Percentiles rank a stretch among this genome's conserved stretches.
phyloP scores from a whole-genome alignment of 2,797 vertebrate species.

The Platyrinchus mystaceus region DNA sequence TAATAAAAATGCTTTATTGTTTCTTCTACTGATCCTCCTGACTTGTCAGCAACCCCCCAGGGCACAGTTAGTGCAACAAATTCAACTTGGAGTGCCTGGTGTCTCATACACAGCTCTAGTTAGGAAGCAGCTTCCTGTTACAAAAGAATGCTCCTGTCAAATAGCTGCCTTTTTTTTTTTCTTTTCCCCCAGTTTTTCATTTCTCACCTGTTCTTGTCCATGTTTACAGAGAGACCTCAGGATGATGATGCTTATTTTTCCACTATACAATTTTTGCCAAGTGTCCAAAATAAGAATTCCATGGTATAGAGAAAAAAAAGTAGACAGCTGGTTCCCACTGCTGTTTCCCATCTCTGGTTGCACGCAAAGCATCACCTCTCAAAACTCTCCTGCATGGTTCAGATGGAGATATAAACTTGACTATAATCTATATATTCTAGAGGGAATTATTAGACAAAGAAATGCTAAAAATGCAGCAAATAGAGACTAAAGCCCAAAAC shows the following conservation, averaged over 20 bases:
- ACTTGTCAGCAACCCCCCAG: constrained; percentile 37
- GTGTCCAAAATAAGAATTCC: background rate
- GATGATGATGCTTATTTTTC: background rate
- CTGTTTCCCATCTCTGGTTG: background rate
- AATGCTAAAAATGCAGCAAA: background rate
- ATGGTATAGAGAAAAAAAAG: background rate
- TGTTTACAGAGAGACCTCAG: background rate
- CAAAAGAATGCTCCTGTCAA: background rate
- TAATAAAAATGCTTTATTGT: constrained; percentile 67
- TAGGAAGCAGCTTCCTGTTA: constrained; percentile 2
- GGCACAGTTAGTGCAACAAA: constrained; percentile 33
- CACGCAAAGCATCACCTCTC: background rate
- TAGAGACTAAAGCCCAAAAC: background rate
- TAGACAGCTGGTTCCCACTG: background rate
- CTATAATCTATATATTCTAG: background rate
- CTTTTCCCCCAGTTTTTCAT: background rate
- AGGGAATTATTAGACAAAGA: background rate
- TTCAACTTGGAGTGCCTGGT: background rate
- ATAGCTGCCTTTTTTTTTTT: background rate
- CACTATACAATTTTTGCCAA: background rate
- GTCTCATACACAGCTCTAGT: background rate
- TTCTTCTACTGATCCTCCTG: constrained; percentile 64
- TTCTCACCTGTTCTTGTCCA: background rate
- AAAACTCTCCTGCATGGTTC: background rate
- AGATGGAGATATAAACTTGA: background rate